Evolutionary conservation across 1,140 invertebrate genomes (phyloP), one percentile per base, ranked within the genome.

Genomic region (Papilio helenus): DNA sequence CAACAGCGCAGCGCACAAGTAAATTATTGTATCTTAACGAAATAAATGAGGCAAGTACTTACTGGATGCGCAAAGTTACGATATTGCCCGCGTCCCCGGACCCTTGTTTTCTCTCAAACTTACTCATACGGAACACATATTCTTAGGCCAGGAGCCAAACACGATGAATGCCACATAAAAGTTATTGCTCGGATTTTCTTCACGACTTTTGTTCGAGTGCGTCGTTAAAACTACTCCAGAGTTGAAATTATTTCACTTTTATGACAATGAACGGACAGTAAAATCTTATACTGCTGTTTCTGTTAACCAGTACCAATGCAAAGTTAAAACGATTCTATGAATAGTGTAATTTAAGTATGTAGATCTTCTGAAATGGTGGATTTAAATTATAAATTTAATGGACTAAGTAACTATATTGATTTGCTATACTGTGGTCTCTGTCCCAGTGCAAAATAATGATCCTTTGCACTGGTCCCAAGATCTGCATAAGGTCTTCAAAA

Each of bases 21-120:
- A 76, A 85, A 84, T 87, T 84, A 85, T 84, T 83, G 82, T 87
- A 84, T 84, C 81, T 84, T 86, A 86, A 86, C 82, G 81, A 82
- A 83, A 84, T 82, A 85, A 84, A 87, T 87, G 85, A 82, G 79
- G 80, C 84, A 80, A 79, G 79, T 79, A 81, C 78, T 80, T 79
- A 80, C 79, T 80, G 77, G 80, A 81, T 79, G 73, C 79, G 61
- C 77, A 58, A 61, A 55, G 71, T 72, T 72, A 72, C 76, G 80
- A 81, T 81, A 80, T 79, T 79, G 42, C 82, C 26, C 76, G 78
- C 39, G 68, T 51, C 71, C 77, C 72, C 77, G 79, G 65, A 79
- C 78, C 78, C 79, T 79, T 79, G 81, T 82, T 82, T 79, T 79
- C 55, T 74, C 78, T 72, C 58, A 80, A 79, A 82, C 77, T 82